Percentiles rank a stretch among this genome's conserved stretches.
Evolutionary conservation across 35 echinoderm and acorn worm species (phyloP).

Genomic region (Strongylocentrotus purpuratus): DNA sequence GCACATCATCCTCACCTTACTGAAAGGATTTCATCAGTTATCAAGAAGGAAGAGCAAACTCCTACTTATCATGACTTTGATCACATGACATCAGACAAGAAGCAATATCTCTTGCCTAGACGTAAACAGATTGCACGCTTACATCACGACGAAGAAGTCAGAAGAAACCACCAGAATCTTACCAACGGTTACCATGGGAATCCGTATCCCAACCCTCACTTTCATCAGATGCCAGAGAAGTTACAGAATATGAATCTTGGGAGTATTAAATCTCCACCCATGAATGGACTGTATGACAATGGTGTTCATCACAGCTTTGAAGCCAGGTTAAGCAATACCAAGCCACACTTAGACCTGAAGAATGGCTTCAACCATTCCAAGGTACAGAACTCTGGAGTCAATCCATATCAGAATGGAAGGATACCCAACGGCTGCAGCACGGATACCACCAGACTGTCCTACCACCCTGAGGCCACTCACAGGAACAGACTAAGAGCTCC

Average conservation of each 20-base stretch:
- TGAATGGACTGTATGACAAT: constrained; percentile 33
- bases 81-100: constrained; percentile 1
- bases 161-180: constrained; percentile 2
- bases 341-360: constrained; percentile 40
- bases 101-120: constrained; percentile 43
- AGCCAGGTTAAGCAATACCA: background rate
- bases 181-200: background rate
- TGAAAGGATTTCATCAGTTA: constrained; percentile 3
- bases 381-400: constrained; percentile 48
- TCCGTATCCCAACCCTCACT: background rate
- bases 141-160: constrained; percentile 32
- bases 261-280: background rate
- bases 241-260: constrained; percentile 5
- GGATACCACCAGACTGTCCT: constrained; percentile 48
- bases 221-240: background rate
- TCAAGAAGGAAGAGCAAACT: constrained; percentile 26
- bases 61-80: constrained; percentile 17
- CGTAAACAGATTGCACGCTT: constrained; percentile 43
- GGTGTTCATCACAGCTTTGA: constrained; percentile 41
- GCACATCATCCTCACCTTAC: background rate
- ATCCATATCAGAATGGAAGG: constrained; percentile 50
- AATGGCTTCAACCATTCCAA: constrained; percentile 51
- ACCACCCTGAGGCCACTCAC: background rate
- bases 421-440: constrained; percentile 24
- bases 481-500: background rate